Conservation (phyloP, 2,797 vertebrate genomes). For the Mallotus villosus region DNA sequence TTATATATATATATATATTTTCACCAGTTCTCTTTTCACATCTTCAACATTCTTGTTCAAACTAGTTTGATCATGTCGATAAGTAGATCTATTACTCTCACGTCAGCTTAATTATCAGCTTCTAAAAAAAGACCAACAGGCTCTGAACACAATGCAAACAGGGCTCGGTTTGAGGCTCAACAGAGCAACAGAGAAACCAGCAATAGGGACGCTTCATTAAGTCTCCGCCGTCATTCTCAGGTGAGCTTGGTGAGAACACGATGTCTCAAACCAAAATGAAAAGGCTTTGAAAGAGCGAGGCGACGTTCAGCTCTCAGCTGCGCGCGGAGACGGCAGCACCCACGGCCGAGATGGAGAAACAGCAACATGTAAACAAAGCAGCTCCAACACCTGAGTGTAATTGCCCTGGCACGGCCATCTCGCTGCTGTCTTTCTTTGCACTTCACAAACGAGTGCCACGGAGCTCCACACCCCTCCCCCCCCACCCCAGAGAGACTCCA, state of each 20-base stretch:
- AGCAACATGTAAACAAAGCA: neutral
- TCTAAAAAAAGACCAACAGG: neutral
- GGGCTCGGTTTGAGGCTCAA: neutral
- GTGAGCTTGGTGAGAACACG: neutral
- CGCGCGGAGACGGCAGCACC: too few relatives aligned
- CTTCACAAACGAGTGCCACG: neutral
- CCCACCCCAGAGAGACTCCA: neutral
- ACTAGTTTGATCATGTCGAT: neutral
- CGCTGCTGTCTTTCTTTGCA: constrained; percentile 2
- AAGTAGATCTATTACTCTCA: neutral
- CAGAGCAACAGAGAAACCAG: neutral
- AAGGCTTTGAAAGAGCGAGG: neutral
- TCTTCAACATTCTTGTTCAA: too few relatives aligned
- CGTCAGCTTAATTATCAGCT: too few relatives aligned
- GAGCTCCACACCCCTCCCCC: neutral
- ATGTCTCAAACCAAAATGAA: neutral
- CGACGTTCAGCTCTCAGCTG: neutral
- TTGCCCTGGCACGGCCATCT: neutral
- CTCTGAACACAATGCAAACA: too few relatives aligned
- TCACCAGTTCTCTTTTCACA: too few relatives aligned
- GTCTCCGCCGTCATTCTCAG: neutral
- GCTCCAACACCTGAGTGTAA: neutral
- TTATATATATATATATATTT: too few relatives aligned
- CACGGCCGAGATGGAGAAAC: neutral
- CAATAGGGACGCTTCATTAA: neutral